phyloP scores from a whole-genome alignment of 2,113 vertebrate species.

The Gymnobelideus leadbeateri region DNA sequence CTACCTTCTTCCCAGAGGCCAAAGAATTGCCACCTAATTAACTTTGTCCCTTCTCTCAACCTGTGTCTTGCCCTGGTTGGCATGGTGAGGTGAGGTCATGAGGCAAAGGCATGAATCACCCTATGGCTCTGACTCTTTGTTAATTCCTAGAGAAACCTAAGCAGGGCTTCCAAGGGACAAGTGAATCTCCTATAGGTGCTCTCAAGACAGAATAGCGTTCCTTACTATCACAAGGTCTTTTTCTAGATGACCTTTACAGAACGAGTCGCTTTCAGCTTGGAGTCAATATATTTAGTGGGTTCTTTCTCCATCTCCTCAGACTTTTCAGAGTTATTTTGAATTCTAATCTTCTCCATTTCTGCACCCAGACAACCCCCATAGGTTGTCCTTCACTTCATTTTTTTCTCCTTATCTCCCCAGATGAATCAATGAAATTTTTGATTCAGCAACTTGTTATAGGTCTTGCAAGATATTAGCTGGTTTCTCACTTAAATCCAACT shows the following conservation, averaged over 20 bases:
- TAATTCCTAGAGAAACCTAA: background rate
- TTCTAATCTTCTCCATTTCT: conserved; percentile 21
- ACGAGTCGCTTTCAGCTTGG: background rate
- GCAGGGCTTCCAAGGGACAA: background rate
- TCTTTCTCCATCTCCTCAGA: conserved; percentile 28
- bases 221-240: conserved; percentile 3
- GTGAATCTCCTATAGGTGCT: background rate
- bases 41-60: background rate
- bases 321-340: conserved; percentile 13
- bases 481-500: background rate
- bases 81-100: background rate
- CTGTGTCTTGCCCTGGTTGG: background rate
- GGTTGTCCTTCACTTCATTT: conserved; percentile 17
- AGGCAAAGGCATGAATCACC: background rate
- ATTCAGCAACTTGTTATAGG: background rate
- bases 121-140: background rate
- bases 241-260: background rate
- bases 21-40: background rate
- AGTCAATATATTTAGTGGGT: conserved; percentile 29
- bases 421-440: background rate
- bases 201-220: conserved; percentile 10
- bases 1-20: background rate
- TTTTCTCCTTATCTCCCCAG: background rate
- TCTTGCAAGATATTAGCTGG: conserved; percentile 7
- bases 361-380: conserved; percentile 10